These are phyloP conservation scores for Hydrochoerus hydrochaeris DNA, from an alignment of 2,113 vertebrate species.

Conservation along the genomic window DNA sequence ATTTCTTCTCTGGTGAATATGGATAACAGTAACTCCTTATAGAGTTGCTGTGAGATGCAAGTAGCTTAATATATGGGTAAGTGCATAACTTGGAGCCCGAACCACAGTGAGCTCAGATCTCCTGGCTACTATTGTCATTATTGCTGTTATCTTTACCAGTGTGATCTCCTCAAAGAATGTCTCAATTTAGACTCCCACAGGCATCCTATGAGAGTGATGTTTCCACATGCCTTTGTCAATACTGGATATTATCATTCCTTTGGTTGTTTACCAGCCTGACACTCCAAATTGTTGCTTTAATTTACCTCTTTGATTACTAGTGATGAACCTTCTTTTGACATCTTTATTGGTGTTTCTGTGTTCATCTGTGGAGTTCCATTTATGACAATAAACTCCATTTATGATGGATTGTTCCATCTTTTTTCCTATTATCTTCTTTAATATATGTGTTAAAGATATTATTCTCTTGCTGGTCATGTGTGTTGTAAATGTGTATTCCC, in stretches of 20 bases:
- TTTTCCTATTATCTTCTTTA: not conserved
- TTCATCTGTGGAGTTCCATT: not conserved
- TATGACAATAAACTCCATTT: not conserved
- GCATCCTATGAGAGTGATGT: not conserved
- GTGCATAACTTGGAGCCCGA: not conserved
- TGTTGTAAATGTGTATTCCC: not conserved
- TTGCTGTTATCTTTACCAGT: not conserved
- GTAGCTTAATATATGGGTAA: not conserved
- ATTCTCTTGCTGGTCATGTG: not conserved
- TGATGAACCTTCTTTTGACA: not conserved
- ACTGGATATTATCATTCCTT: conserved; percentile 27
- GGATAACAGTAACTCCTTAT: not conserved
- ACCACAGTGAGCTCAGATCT: not conserved
- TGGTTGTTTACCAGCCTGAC: conserved; percentile 31
- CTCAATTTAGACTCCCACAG: conserved; percentile 66
- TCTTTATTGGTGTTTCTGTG: conserved; percentile 11
- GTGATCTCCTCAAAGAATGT: conserved; percentile 22
- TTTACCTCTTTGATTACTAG: conserved; percentile 35
- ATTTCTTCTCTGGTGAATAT: not conserved
- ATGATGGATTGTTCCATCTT: not conserved
- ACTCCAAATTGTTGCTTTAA: conserved; percentile 37
- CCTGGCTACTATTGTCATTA: not conserved
- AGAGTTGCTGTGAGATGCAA: not conserved
- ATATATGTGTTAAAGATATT: not conserved
- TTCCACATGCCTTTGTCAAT: conserved; percentile 40